Conservation (phyloP, 2,888 invertebrate genomes). For the Epistrophe eligans region DNA sequence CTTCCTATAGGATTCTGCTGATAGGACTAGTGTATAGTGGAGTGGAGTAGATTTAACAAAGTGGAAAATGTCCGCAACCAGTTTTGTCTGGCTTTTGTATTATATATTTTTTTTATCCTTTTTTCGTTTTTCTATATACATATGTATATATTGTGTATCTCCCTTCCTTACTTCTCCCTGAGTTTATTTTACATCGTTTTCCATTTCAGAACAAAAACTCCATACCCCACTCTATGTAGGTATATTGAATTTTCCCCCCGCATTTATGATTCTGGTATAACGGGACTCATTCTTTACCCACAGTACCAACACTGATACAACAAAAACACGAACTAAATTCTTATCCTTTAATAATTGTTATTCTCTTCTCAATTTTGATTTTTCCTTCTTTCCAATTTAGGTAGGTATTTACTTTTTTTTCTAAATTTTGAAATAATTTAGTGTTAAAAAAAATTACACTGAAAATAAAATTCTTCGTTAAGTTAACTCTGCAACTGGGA, state of each 20-base stretch:
- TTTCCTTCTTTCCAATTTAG: no score
- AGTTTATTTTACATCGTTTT: slow-evolving; percentile 9
- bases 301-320: no score
- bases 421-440: no score
- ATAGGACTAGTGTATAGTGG: neutral
- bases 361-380: no score
- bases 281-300: neutral
- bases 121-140: neutral
- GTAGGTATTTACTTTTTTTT: no score
- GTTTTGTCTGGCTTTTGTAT: slow-evolving; percentile 33
- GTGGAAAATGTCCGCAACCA: slow-evolving; percentile 57
- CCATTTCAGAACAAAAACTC: slow-evolving; percentile 5
- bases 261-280: slow-evolving; percentile 8
- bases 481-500: no score
- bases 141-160: neutral
- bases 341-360: no score
- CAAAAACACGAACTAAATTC: no score
- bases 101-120: neutral
- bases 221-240: no score
- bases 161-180: neutral
- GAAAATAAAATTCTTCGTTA: no score
- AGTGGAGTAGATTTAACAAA: slow-evolving; percentile 38
- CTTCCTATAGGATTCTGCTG: neutral
- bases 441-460: no score
- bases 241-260: slow-evolving; percentile 12